Evolutionary conservation across 1,140 invertebrate species (phyloP), one percentile per base, ranked within the genome.

Genomic region (Asbolus verrucosus): DNA sequence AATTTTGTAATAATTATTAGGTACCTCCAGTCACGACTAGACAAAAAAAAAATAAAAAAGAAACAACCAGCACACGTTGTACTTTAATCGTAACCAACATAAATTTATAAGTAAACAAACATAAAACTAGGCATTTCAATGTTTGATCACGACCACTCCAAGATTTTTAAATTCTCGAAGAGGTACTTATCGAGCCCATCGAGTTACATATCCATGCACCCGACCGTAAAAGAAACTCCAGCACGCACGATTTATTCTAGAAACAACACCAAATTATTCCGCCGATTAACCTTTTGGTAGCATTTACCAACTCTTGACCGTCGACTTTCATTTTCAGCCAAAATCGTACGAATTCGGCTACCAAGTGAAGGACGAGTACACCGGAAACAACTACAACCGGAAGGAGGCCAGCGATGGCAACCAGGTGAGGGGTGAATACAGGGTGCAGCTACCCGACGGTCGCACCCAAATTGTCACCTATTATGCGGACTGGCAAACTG

Each of bases 291-390:
- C 50, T 33, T 71, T 27, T 33, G 39, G 31, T 15, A 14, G 14
- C 41, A 21, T 18, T n/a, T 46, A 16, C 41, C 9, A 41, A 13
- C 13, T 27, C 24, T 27, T 27, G 24, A 27, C 24, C 38, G 24
- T n/a, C n/a, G n/a, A n/a, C n/a, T n/a, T n/a, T n/a, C n/a, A n/a
- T n/a, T 85, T 85, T 14, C 81, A 92, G 90, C 89, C 90, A 9
- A 91, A 91, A 78, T 88, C 91, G 0, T 93, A 92, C 79, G 89
- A 92, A 76, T 93, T 92, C 74, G 90, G 90, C 1, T 93, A 93
- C 79, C 87, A 89, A 14, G 91, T 93, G 30, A 91, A 90, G 76
- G 91, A 92, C 73, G 85, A 86, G 8, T 88, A 90, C 65, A 86
- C 85, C 6, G 90, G 90, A 19, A 91, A 91, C 66, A 90, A 92